These are phyloP conservation scores for Porites lobata DNA, from an alignment of 92 coral and sea anemone genomes.

Conservation along the genomic window DNA sequence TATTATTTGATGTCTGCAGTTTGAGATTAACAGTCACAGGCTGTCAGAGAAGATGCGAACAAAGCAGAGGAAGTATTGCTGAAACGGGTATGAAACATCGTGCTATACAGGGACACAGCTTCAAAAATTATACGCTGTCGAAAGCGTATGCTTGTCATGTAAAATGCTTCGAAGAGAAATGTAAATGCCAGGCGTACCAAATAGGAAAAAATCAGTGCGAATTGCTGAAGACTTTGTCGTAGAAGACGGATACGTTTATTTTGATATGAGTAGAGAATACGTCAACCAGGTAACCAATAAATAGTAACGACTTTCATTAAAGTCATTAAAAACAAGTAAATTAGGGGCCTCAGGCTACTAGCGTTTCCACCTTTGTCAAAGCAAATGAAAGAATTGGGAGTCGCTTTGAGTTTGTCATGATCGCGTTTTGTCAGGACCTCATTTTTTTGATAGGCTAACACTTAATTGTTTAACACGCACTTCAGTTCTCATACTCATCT, in stretches of 20 bases:
- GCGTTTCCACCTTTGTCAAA: too few relatives aligned
- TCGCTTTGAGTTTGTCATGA: too few relatives aligned
- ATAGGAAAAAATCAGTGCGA: slow-evolving; percentile 22
- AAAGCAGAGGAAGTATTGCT: background rate
- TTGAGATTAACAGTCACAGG: background rate
- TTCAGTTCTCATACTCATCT: too few relatives aligned
- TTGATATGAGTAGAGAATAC: slow-evolving; percentile 24
- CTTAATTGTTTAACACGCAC: too few relatives aligned
- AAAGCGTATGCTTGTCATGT: slow-evolving; percentile 15
- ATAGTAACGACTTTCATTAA: too few relatives aligned
- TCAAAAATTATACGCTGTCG: slow-evolving; percentile 31
- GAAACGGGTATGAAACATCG: slow-evolving; percentile 10
- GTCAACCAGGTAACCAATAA: slow-evolving; percentile 2
- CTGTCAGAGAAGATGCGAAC: background rate
- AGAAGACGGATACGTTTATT: background rate
- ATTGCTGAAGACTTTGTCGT: slow-evolving; percentile 23
- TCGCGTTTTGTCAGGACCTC: too few relatives aligned
- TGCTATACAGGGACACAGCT: slow-evolving; percentile 48
- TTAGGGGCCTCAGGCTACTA: too few relatives aligned
- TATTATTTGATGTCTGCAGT: background rate
- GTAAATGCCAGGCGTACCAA: slow-evolving; percentile 51
- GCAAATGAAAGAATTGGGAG: too few relatives aligned
- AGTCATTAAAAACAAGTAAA: too few relatives aligned
- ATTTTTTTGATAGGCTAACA: too few relatives aligned
- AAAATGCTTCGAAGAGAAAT: slow-evolving; percentile 44